Evolutionary conservation across 2,113 vertebrate genomes (phyloP).

Genomic region (Melozone crissalis): DNA sequence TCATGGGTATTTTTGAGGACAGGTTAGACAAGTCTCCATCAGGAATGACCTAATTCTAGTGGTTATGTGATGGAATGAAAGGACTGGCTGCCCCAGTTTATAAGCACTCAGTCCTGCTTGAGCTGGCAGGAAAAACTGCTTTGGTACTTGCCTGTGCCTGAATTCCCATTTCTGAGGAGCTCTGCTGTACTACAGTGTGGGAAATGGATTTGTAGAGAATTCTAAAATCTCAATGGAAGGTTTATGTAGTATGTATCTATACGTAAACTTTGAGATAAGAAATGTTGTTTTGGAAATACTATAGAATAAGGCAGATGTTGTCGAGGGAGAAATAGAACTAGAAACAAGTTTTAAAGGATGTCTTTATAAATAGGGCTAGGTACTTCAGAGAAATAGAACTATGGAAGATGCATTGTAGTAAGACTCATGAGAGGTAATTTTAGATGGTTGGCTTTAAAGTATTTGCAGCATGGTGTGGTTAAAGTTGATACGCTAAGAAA

Average conservation of each 20-base stretch:
- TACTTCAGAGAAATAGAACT: neutral
- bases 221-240: neutral
- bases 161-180: neutral
- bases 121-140: neutral
- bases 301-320: neutral
- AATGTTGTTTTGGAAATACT: neutral
- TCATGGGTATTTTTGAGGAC: neutral
- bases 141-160: neutral
- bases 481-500: neutral
- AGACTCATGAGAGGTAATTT: neutral
- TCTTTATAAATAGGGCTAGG: neutral
- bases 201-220: neutral
- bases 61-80: neutral
- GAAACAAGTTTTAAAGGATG: neutral
- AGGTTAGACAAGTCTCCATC: neutral
- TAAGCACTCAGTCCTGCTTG: neutral
- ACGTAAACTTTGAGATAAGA: neutral
- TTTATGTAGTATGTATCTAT: neutral
- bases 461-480: neutral
- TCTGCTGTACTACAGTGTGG: neutral
- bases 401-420: neutral
- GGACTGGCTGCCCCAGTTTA: neutral
- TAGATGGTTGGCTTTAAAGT: neutral
- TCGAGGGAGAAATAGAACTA: neutral
- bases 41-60: neutral